Base-by-base conservation (phyloP, 2,888 invertebrate genomes). In the Eilema griseolum region DNA sequence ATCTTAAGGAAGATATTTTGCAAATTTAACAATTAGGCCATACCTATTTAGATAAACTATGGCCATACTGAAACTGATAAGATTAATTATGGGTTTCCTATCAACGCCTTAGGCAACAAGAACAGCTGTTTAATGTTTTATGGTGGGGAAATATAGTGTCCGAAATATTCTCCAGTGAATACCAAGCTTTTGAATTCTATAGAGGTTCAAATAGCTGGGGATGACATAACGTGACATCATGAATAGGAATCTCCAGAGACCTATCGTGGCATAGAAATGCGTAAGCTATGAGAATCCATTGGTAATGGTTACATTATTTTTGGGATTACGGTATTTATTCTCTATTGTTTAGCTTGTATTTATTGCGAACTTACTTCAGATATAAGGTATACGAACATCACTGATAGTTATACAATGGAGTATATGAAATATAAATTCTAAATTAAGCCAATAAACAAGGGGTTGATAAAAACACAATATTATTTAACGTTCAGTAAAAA, bases 311-410 rank as follows among this genome's bases (percentile, higher is more conserved):
- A 8, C 20, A 71, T 71, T 62, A 59, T 59, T 26, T 59, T 59
- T 24, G 7, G 26, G 12, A 59, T 59, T 26, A 59, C 16, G 28
- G 59, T 24, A 8, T 59, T 26, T 52, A 69, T 67, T 69, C 67
- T 69, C 67, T 71, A 71, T 80, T 79, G 79, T 79, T 75, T 71
- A 60, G 26, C n/a, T 7, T 14, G 65, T 78, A 78, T 80, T 73
- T 80, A 78, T 78, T 66, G 59, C 46, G 16, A 69, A 71, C 33
- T 24, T 5, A 46, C 7, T 20, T 46, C 5, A 46, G 46, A 20
- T 46, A 2, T 46, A 20, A 7, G 46, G 20, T 46, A 46, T 46
- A 1, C 16, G n/a, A 52, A 52, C n/a, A 52, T n/a, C n/a, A 52
- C n/a, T 52, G 20, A n/a, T 10, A 46, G 46, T 46, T 20, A 46